Percentiles rank a stretch among this genome's conserved stretches.
These are phyloP conservation scores for Pholis gunnellus DNA, from an alignment of 2,113 vertebrate genomes.

Conservation along the genomic window DNA sequence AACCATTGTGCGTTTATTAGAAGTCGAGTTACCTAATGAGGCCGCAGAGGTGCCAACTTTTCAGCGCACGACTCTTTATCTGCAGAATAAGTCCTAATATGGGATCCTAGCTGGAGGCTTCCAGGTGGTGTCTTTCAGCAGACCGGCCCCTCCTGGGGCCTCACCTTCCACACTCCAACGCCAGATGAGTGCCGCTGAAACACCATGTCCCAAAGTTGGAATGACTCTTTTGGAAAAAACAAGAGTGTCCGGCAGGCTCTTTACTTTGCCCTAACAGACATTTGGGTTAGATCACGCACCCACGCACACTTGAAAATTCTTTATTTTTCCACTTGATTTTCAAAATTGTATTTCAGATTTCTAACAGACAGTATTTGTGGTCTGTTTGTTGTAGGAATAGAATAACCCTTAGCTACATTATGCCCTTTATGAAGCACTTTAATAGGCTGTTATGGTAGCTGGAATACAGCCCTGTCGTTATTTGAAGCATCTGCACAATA, in stretches of 20 bases:
- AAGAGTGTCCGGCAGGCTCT: constrained; percentile 11
- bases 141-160: constrained; percentile 52
- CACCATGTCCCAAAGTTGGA: constrained; percentile 56
- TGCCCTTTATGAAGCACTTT: not conserved
- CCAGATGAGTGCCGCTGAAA: constrained; percentile 62
- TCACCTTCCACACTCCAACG: constrained; percentile 62
- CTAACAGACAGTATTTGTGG: not conserved
- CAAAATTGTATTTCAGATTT: constrained; percentile 16
- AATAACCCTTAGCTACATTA: not conserved
- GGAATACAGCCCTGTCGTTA: not conserved
- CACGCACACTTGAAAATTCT: constrained; percentile 17
- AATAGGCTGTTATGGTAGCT: not conserved
- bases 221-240: constrained; percentile 63
- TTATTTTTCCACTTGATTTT: constrained; percentile 46
- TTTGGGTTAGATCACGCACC: constrained; percentile 31
- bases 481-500: constrained; percentile 1
- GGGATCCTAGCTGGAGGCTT: constrained; percentile 52
- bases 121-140: constrained; percentile 70
- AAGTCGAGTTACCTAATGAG: constrained; percentile 19
- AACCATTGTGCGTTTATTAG: not conserved
- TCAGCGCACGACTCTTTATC: constrained; percentile 16
- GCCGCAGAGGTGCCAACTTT: constrained; percentile 12
- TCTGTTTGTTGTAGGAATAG: not conserved
- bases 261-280: constrained; percentile 33
- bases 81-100: constrained; percentile 32